Evolutionary conservation across 1,140 invertebrate species (phyloP).

Genomic region (Aphidius ervi): DNA sequence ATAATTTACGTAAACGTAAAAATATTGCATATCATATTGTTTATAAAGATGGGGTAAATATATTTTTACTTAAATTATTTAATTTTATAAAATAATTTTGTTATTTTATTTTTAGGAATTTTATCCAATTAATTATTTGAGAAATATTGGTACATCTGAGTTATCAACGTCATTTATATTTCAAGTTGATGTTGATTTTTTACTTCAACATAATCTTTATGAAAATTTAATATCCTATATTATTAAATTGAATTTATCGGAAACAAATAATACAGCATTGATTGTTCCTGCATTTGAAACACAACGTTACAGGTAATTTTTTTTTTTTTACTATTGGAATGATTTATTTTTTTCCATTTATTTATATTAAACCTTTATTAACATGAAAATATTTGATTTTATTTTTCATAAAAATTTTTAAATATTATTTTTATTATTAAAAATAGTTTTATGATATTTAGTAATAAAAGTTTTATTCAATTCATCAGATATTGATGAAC

Average conservation of each 20-base stretch:
- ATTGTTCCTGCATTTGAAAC: slow-evolving; percentile 92
- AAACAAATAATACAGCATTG: slow-evolving; percentile 66
- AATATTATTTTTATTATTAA: neutral
- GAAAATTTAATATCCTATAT: slow-evolving; percentile 66
- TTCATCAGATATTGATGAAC: slow-evolving; percentile 34
- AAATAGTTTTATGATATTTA: neutral
- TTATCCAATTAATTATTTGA: slow-evolving; percentile 88
- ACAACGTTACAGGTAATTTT: slow-evolving; percentile 68
- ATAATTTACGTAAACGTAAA: slow-evolving; percentile 67
- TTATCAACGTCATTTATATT: slow-evolving; percentile 83
- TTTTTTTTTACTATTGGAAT: too few relatives aligned
- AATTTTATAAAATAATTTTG: slow-evolving; percentile 1
- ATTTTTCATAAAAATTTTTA: too few relatives aligned
- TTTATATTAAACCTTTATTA: too few relatives aligned
- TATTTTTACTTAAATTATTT: neutral
- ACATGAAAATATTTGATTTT: neutral
- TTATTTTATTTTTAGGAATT: slow-evolving; percentile 64
- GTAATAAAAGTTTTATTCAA: too few relatives aligned
- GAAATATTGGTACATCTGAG: slow-evolving; percentile 82
- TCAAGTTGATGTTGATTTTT: slow-evolving; percentile 87
- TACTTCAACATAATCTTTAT: slow-evolving; percentile 82
- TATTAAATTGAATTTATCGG: slow-evolving; percentile 57
- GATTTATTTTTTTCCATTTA: too few relatives aligned
- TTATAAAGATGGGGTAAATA: slow-evolving; percentile 79
- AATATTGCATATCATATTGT: slow-evolving; percentile 93